These are phyloP conservation scores for Aphelocoma coerulescens DNA, from an alignment of 2,113 vertebrate species.

Conservation along the genomic window DNA sequence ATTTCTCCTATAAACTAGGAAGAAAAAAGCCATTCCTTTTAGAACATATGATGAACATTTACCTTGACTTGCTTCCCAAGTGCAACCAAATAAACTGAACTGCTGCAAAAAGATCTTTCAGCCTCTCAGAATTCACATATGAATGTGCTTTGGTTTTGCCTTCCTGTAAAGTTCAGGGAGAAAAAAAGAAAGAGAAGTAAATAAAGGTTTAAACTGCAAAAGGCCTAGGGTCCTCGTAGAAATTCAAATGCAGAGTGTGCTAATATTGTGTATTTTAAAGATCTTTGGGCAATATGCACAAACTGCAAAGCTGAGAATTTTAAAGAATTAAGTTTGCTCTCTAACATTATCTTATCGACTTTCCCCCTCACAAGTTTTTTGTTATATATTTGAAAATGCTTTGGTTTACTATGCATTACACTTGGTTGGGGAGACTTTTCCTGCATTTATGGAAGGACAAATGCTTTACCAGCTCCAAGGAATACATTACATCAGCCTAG, in stretches of 20 bases:
- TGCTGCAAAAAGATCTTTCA: background rate
- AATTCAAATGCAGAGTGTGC: background rate
- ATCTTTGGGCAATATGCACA: background rate
- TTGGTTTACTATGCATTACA: background rate
- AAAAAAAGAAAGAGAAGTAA: background rate
- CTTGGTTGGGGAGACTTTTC: background rate
- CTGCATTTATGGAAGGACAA: background rate
- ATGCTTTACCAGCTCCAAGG: background rate
- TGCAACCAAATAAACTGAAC: background rate
- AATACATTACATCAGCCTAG: background rate
- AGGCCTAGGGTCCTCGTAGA: background rate
- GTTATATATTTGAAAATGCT: background rate
- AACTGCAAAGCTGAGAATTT: background rate
- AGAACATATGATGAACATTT: background rate
- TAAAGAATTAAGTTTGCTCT: background rate
- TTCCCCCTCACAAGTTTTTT: background rate
- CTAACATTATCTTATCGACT: background rate
- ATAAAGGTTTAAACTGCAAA: background rate
- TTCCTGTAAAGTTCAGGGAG: background rate
- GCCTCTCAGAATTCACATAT: background rate
- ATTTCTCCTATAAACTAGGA: background rate
- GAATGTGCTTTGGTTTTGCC: background rate
- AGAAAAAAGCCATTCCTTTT: background rate
- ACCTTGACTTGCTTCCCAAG: slow-evolving; percentile 2
- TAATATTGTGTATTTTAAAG: accelerated